Evolutionary conservation across 1,140 invertebrate genomes (phyloP).

Genomic region (Hycleus phaleratus): DNA sequence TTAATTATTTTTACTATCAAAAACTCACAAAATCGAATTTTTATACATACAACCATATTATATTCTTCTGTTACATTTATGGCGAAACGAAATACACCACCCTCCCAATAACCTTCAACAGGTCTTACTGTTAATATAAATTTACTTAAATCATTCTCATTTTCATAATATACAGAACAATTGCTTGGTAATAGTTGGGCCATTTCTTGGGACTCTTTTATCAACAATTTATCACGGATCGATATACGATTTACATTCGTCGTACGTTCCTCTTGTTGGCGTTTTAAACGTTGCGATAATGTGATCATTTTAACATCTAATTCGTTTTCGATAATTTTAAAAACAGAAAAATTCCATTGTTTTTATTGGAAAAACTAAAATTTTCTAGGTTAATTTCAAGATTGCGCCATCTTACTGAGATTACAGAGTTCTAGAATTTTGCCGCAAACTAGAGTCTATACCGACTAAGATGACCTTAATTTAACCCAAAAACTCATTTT

Average conservation of each 20-base stretch:
- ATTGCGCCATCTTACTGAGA: too few relatives aligned
- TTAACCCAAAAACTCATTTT: too few relatives aligned
- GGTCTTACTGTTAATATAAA: constrained; percentile 74
- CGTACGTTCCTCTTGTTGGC: constrained; percentile 43
- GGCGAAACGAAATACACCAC: constrained; percentile 79
- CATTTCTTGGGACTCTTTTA: constrained; percentile 90
- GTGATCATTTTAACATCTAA: constrained; percentile 57
- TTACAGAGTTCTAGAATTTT: too few relatives aligned
- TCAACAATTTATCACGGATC: constrained; percentile 73
- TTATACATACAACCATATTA: constrained; percentile 78
- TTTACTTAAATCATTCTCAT: constrained; percentile 74
- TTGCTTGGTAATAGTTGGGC: constrained; percentile 73
- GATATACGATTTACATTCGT: constrained; percentile 58
- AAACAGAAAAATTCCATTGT: too few relatives aligned
- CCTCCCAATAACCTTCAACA: constrained; percentile 83
- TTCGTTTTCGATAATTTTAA: too few relatives aligned
- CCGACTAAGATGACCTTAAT: too few relatives aligned
- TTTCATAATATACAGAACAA: constrained; percentile 71
- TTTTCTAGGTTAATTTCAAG: too few relatives aligned
- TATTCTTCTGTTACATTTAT: constrained; percentile 88
- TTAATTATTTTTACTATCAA: constrained; percentile 19
- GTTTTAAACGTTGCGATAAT: constrained; percentile 70
- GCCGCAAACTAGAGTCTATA: too few relatives aligned
- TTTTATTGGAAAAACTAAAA: too few relatives aligned
- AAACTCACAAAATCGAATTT: constrained; percentile 7